A percentile compares a stretch with the other conserved stretches of the same genome.
Evolutionary conservation across 2,797 vertebrate species (phyloP).

Genomic region (Knipowitschia caucasica): DNA sequence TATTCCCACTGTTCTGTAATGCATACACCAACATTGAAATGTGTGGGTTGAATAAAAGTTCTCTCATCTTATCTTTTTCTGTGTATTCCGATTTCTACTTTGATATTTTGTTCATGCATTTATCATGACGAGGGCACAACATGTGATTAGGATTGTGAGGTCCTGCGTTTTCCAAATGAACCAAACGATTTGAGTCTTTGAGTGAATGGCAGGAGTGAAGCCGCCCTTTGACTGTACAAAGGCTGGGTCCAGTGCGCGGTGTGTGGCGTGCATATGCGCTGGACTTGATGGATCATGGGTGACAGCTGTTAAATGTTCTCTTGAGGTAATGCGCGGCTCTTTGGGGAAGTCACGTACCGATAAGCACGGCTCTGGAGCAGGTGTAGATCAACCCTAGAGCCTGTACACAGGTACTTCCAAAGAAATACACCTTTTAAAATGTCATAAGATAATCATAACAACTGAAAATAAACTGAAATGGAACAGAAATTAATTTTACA

Average conservation of each 20-base stretch:
- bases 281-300: constrained; percentile 61
- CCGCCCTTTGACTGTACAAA: constrained; percentile 42
- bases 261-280: constrained; percentile 42
- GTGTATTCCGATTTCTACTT: too few relatives aligned
- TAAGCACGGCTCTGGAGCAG: constrained; percentile 50
- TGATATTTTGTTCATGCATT: too few relatives aligned
- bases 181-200: constrained; percentile 49
- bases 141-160: too few relatives aligned
- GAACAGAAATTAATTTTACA: not conserved
- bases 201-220: constrained; percentile 38
- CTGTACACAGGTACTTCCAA: constrained; percentile 19
- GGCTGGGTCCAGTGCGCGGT: constrained; percentile 34
- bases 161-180: constrained; percentile 32
- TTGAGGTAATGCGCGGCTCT: constrained; percentile 57
- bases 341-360: constrained; percentile 62
- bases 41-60: too few relatives aligned
- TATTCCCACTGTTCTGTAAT: too few relatives aligned
- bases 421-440: not conserved
- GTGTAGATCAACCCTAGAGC: constrained; percentile 49
- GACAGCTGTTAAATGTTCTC: constrained; percentile 74
- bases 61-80: too few relatives aligned
- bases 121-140: too few relatives aligned
- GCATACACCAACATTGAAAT: too few relatives aligned
- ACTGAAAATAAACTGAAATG: not conserved
- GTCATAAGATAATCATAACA: too few relatives aligned